Percentiles rank a stretch among this genome's conserved stretches.
phyloP scores from a whole-genome alignment of 1,140 invertebrate genomes.

The Contarinia nasturtii region DNA sequence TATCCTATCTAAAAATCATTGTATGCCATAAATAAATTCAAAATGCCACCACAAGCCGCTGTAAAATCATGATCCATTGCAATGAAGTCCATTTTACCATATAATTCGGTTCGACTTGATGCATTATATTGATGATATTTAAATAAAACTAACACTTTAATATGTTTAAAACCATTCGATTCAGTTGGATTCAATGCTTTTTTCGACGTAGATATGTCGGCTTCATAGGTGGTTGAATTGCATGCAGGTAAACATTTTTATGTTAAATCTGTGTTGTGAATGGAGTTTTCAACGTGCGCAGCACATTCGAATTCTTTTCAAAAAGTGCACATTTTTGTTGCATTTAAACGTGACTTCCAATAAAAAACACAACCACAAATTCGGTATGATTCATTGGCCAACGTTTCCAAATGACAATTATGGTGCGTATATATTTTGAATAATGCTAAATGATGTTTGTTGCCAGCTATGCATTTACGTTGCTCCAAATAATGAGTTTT shows the following conservation, averaged over 20 bases:
- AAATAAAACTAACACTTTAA: neutral
- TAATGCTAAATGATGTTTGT: slow-evolving; percentile 30
- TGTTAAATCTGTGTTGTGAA: neutral
- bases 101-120: neutral
- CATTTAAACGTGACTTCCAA: slow-evolving; percentile 35
- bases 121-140: neutral
- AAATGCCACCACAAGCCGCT: neutral
- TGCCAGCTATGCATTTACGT: neutral
- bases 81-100: neutral
- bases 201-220: neutral
- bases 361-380: slow-evolving; percentile 38
- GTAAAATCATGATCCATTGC: too few relatives aligned
- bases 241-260: neutral
- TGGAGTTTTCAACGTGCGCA: neutral
- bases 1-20: too few relatives aligned
- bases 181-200: neutral
- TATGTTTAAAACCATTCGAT: neutral
- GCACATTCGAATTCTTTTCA: too few relatives aligned
- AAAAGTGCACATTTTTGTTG: neutral
- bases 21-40: neutral
- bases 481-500: neutral
- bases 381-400: slow-evolving; percentile 41
- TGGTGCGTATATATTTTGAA: slow-evolving; percentile 45
- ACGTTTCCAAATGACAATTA: slow-evolving; percentile 48
- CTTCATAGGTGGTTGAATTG: neutral